A percentile compares a stretch with the other conserved stretches of the same genome.
These are phyloP conservation scores for Eledone cirrhosa DNA, from an alignment of 2,888 invertebrate species.

Conservation along the genomic window DNA sequence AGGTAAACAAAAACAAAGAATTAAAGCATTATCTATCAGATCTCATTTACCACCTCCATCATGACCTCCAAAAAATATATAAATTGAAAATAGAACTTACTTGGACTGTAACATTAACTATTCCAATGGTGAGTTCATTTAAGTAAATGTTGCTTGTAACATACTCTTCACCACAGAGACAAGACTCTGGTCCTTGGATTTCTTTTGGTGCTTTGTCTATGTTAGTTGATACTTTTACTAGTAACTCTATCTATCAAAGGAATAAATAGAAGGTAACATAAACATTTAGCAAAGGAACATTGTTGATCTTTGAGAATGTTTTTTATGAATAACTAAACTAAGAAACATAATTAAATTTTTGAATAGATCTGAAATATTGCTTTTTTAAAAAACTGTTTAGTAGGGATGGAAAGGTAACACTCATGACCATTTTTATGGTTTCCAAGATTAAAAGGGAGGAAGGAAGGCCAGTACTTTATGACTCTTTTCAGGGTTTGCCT, in stretches of 20 bases:
- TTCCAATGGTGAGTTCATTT: neutral
- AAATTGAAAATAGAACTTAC: neutral
- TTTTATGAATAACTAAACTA: neutral
- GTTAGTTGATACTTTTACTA: neutral
- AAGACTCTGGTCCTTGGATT: neutral
- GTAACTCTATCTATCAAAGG: neutral
- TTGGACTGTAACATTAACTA: slow-evolving; percentile 1
- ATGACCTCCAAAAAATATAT: no score
- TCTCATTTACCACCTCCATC: no score
- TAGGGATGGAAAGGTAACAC: neutral
- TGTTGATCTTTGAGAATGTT: neutral
- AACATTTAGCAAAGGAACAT: neutral
- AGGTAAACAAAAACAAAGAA: no score
- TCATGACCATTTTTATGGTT: no score
- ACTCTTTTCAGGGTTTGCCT: neutral
- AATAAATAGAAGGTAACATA: neutral
- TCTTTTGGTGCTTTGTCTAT: neutral
- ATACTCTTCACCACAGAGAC: neutral
- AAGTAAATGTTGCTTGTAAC: neutral
- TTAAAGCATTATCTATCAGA: no score
- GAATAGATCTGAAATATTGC: no score
- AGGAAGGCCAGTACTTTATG: neutral
- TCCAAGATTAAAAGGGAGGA: neutral
- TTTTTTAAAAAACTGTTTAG: no score
- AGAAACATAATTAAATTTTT: neutral